Conservation (phyloP, 2,113 vertebrate species). For the Trichechus manatus region DNA sequence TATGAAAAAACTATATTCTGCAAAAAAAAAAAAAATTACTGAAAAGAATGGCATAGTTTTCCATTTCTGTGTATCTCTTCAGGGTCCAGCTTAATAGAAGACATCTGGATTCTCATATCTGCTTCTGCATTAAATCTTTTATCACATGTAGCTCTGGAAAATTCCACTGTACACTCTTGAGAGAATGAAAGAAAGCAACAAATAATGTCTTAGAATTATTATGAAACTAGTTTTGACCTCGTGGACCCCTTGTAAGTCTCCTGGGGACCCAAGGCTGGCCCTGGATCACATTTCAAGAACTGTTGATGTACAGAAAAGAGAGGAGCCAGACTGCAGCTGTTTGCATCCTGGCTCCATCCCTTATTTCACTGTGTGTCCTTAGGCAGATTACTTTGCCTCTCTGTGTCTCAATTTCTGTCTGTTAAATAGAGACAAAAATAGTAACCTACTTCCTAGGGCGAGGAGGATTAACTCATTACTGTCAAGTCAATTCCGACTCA, state of each 20-base stretch:
- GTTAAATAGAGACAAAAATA: neutral
- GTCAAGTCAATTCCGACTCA: too few relatives aligned
- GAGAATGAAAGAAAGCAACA: neutral
- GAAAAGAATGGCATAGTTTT: neutral
- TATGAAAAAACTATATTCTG: neutral
- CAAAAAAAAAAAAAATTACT: neutral
- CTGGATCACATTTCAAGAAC: neutral
- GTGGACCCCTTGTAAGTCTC: neutral
- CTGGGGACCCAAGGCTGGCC: neutral
- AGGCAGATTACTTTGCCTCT: neutral
- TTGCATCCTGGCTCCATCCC: neutral
- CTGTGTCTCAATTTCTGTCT: conserved; percentile 2
- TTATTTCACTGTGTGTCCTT: neutral
- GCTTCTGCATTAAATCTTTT: neutral
- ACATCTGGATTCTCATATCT: neutral
- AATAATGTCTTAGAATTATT: neutral
- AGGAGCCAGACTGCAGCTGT: neutral
- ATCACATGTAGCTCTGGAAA: neutral
- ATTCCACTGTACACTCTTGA: neutral
- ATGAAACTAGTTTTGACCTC: neutral
- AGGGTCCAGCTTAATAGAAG: neutral
- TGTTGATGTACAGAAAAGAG: neutral
- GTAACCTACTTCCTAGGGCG: neutral
- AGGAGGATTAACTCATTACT: too few relatives aligned
- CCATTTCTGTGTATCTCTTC: neutral